These are phyloP conservation scores for Belonocnema kinseyi DNA, from an alignment of 1,140 invertebrate species.

Conservation along the genomic window DNA sequence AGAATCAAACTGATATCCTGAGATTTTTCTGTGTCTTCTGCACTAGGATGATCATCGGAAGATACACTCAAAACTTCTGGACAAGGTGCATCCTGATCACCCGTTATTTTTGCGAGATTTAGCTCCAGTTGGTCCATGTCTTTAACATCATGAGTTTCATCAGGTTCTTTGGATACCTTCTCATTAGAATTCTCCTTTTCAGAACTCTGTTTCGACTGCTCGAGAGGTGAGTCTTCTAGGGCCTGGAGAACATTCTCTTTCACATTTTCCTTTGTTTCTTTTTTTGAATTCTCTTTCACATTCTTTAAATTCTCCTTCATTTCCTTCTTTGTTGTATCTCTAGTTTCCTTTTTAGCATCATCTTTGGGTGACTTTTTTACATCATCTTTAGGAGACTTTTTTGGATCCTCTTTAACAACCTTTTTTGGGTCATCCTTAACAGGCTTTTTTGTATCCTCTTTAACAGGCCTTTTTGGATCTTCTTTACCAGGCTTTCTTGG, in stretches of 20 bases:
- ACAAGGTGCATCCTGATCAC: slow-evolving; percentile 54
- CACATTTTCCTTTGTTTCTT: no score
- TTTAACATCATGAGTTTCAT: slow-evolving; percentile 46
- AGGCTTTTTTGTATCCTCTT: slow-evolving; percentile 36
- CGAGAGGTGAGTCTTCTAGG: background rate
- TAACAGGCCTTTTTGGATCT: slow-evolving; percentile 26
- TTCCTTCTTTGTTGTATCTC: no score
- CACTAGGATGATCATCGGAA: slow-evolving; percentile 55
- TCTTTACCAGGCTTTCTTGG: slow-evolving; percentile 25
- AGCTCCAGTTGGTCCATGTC: slow-evolving; percentile 58
- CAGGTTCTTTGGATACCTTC: background rate
- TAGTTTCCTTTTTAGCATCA: no score
- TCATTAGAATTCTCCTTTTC: slow-evolving; percentile 38
- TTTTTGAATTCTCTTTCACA: no score
- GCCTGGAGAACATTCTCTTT: no score
- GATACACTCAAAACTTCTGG: slow-evolving; percentile 55
- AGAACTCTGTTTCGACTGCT: slow-evolving; percentile 35
- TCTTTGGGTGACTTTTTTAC: no score
- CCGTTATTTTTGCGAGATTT: slow-evolving; percentile 59
- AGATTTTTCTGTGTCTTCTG: slow-evolving; percentile 60
- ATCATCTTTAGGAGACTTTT: no score
- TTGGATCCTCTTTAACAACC: no score
- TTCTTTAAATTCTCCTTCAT: no score
- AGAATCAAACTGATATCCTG: slow-evolving; percentile 63
- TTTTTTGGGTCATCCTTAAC: slow-evolving; percentile 25